A percentile compares a stretch with the other conserved stretches of the same genome.
Conservation (phyloP, 2,113 vertebrate genomes). For the Bucco capensis region DNA sequence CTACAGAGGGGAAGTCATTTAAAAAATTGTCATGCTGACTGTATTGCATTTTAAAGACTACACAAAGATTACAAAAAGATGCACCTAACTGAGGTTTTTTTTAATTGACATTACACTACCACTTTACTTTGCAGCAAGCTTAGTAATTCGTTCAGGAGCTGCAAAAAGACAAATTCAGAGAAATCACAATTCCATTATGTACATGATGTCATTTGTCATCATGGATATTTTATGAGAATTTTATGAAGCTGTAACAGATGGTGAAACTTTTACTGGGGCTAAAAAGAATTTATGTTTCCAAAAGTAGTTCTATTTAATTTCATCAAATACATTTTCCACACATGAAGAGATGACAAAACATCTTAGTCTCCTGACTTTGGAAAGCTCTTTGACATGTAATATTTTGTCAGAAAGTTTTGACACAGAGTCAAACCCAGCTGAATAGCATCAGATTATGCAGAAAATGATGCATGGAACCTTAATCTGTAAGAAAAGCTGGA, state of each 20-base stretch:
- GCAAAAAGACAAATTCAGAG: neutral
- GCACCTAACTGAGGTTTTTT: neutral
- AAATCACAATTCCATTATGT: neutral
- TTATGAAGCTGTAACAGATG: conserved; percentile 26
- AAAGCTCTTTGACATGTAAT: neutral
- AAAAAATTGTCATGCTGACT: neutral
- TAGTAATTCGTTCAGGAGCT: neutral
- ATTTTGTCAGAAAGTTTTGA: conserved; percentile 22
- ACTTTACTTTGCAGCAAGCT: neutral
- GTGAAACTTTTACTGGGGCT: conserved; percentile 18
- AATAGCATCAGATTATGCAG: neutral
- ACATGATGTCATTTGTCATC: neutral
- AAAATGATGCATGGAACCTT: neutral
- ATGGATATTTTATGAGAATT: conserved; percentile 31
- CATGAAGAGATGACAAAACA: neutral
- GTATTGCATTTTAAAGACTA: conserved; percentile 29
- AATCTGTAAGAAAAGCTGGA: conserved; percentile 16
- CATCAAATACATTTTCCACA: neutral
- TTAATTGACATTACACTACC: neutral
- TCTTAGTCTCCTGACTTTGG: neutral
- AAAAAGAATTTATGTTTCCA: conserved; percentile 12
- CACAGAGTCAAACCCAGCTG: neutral
- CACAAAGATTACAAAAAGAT: neutral
- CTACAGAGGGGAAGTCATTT: conserved; percentile 38
- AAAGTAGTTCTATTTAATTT: conserved; percentile 3